Percentiles rank a stretch among this genome's conserved stretches.
These are phyloP conservation scores for Delphinus delphis DNA, from an alignment of 2,113 vertebrate genomes.

Conservation along the genomic window DNA sequence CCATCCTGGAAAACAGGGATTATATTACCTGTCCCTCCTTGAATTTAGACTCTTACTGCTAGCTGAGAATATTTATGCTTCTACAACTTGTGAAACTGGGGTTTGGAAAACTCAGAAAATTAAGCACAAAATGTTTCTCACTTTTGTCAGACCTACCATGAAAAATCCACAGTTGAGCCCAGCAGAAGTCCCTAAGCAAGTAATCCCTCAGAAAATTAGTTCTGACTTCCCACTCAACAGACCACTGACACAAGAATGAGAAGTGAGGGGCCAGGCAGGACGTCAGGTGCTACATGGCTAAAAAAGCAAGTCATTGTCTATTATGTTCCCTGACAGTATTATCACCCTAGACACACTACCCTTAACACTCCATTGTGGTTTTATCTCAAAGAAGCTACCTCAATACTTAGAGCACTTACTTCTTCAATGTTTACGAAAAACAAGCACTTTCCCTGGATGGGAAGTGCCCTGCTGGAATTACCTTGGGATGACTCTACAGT, in stretches of 20 bases:
- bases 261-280: conserved; percentile 46
- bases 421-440: conserved; percentile 58
- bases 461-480: background rate
- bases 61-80: conserved; percentile 39
- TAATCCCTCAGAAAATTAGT: background rate
- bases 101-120: conserved; percentile 37
- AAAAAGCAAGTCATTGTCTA: conserved; percentile 48
- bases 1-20: conserved; percentile 69
- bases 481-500: background rate
- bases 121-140: conserved; percentile 42
- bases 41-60: conserved; percentile 54
- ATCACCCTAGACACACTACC: conserved; percentile 1
- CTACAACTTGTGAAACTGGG: conserved; percentile 4
- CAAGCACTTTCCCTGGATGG: conserved; percentile 12
- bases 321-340: background rate
- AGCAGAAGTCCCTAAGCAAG: background rate
- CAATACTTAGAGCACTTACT: conserved; percentile 59
- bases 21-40: conserved; percentile 57
- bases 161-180: conserved; percentile 2
- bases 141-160: background rate
- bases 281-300: background rate
- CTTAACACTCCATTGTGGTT: conserved; percentile 6
- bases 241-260: background rate
- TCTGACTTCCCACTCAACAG: background rate
- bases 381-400: conserved; percentile 67